phyloP scores from a whole-genome alignment of 1,140 invertebrate species.

The Gonioctena quinquepunctata region DNA sequence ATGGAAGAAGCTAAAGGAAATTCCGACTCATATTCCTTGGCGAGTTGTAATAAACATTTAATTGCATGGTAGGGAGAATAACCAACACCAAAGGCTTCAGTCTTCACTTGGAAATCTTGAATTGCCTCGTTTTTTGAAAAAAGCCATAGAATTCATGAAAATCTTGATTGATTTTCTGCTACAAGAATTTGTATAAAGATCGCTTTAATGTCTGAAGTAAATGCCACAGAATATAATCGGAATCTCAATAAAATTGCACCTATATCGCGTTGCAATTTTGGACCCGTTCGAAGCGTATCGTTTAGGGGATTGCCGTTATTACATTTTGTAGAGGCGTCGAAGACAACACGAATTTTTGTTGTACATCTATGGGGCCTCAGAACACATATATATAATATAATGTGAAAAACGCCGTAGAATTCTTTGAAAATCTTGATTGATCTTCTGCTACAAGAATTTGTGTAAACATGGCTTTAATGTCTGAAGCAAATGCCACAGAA shows the following conservation, averaged over 20 bases:
- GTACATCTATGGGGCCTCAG: constrained; percentile 40
- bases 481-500: constrained; percentile 1
- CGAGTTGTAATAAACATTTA: background rate
- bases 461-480: constrained; percentile 22
- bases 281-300: constrained; percentile 5
- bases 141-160: constrained; percentile 11
- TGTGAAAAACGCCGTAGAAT: constrained; percentile 7
- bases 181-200: constrained; percentile 13
- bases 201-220: constrained; percentile 20
- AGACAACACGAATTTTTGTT: too few relatives aligned
- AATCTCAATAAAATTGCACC: background rate
- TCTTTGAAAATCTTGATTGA: constrained; percentile 1
- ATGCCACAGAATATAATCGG: constrained; percentile 5
- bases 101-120: background rate
- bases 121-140: background rate
- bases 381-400: constrained; percentile 21
- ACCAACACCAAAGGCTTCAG: background rate
- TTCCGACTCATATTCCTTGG: background rate
- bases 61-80: background rate
- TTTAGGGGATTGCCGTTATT: too few relatives aligned
- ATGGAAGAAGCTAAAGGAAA: background rate
- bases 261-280: constrained; percentile 15
- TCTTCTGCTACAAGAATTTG: background rate
- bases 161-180: background rate
- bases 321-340: constrained; percentile 45